A percentile compares a stretch with the other conserved stretches of the same genome.
Conservation (phyloP, 2,797 vertebrate species). For the Bucorvus abyssinicus region DNA sequence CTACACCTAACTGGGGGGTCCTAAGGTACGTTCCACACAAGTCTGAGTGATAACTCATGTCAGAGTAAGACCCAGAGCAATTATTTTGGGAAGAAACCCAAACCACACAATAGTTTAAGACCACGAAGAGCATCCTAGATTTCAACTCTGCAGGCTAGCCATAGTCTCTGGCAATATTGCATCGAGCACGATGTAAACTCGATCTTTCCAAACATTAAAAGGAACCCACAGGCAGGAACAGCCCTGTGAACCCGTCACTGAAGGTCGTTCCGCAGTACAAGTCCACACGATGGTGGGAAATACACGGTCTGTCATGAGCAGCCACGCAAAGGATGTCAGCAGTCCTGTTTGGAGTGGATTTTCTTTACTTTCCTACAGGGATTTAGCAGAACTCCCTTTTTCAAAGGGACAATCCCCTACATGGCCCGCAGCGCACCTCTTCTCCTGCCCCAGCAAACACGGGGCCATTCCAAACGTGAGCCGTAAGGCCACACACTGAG, state of each 20-base stretch:
- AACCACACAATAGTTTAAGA: not conserved
- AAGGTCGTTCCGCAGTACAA: not conserved
- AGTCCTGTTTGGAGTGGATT: not conserved
- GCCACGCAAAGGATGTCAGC: not conserved
- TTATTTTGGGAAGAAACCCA: not conserved
- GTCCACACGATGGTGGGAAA: not conserved
- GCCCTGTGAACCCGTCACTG: not conserved
- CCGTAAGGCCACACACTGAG: not conserved
- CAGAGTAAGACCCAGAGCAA: not conserved
- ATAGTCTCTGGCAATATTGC: not conserved
- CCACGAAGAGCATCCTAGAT: not conserved
- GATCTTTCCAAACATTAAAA: not conserved
- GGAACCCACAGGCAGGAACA: not conserved
- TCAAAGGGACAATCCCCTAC: not conserved
- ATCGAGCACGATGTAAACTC: not conserved
- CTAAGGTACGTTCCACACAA: not conserved
- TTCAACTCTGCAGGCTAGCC: not conserved
- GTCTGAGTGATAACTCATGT: not conserved
- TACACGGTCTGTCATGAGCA: not conserved
- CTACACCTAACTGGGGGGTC: fast-evolving
- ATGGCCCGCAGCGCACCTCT: not conserved
- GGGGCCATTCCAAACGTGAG: not conserved
- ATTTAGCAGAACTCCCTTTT: not conserved
- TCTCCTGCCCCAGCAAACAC: not conserved
- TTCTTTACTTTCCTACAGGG: not conserved